Base-by-base conservation (phyloP, 1,140 invertebrate genomes). In the Penaeus chinensis region DNA sequence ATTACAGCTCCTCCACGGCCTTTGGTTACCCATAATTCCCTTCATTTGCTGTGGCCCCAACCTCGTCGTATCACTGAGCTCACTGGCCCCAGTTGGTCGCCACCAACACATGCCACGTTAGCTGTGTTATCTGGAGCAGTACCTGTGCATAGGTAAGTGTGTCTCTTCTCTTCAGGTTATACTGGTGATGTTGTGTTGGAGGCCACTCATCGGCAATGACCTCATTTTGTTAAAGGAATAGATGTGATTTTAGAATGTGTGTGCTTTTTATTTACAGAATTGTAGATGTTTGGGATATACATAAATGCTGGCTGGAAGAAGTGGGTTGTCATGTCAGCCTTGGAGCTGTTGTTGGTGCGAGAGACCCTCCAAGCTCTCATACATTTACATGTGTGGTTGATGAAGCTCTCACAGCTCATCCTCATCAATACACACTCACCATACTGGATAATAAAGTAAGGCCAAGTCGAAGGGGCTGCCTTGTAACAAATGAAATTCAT, bases 11-110 rank as follows among this genome's bases (percentile, higher is more conserved):
- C 93, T 11, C 92, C 92, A 0, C 90, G 91, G 65, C 91, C 91
- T 32, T 83, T 93, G 10, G 91, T 93, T 4, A 93, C 93, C 2
- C 92, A 94, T 83, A 91, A 92, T 27, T 91, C 92, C 71, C 87
- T 94, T 16, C 92, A 92, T 85, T 91, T 94, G 32, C 91, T 95
- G 22, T 95, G 95, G 95, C 95, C 95, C 5, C 93, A 93, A 88
- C 94, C 95, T 5, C 94, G 94, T 90, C 93, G 92, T 82, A 93
- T 95, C 24, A 91, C 94, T 4, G 94, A 95, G 90, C 91, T 94
- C 4, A 92, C 92, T 27, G 93, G 93, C 16, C 90, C 92, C 22
- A 91, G 92, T 61, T 94, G 94, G 90, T 88, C 91, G 10, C 91
- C 92, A 18, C 90, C 91, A 16, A 91, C 92, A 87, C 88, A 92